Conservation (phyloP, 2,797 vertebrate species). For the Phylloscopus collybita region DNA sequence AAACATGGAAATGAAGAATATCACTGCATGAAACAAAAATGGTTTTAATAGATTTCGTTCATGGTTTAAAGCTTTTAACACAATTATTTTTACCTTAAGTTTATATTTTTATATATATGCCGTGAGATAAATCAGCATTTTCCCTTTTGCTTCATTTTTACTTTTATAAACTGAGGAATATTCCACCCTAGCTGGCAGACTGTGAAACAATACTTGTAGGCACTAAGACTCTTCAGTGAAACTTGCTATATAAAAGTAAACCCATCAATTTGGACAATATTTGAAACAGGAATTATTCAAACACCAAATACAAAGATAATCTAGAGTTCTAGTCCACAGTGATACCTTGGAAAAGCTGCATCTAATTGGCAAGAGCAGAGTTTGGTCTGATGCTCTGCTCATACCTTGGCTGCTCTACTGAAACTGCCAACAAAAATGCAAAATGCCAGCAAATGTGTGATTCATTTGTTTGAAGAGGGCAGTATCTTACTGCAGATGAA, state of each 20-base stretch:
- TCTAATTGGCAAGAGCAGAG: not conserved
- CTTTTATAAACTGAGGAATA: not conserved
- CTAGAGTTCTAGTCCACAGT: not conserved
- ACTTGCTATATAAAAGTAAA: not conserved
- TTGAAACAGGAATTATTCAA: not conserved
- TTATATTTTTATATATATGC: not conserved
- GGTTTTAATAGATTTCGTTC: not conserved
- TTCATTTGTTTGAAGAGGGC: not conserved
- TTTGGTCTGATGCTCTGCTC: not conserved
- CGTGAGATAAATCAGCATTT: not conserved
- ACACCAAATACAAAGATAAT: not conserved
- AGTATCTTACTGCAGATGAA: not conserved
- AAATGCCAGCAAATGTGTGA: not conserved
- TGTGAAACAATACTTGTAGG: not conserved
- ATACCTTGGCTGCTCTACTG: not conserved
- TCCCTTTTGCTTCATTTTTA: not conserved
- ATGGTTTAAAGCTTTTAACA: not conserved
- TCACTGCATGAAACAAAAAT: not conserved
- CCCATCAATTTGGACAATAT: not conserved
- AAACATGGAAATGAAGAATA: constrained; percentile 6
- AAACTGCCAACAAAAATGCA: not conserved
- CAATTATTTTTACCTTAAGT: not conserved
- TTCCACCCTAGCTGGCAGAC: not conserved
- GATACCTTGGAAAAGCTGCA: not conserved
- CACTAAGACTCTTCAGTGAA: not conserved